Percentiles rank a stretch among this genome's conserved stretches.
Evolutionary conservation across 2,113 vertebrate species (phyloP).

Genomic region (Coryphaenoides rupestris): DNA sequence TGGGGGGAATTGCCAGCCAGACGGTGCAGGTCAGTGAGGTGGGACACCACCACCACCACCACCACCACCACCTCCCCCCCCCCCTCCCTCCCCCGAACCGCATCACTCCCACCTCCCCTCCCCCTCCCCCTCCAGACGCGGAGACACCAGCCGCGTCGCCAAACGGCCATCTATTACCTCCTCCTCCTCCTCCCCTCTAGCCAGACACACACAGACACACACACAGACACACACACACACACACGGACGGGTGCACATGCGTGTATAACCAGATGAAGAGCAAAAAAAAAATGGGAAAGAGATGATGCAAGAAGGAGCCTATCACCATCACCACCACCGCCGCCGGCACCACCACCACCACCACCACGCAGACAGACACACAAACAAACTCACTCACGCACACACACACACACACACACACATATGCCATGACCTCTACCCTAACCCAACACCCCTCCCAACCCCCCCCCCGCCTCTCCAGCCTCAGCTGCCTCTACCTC

Average conservation of each 20-base stretch:
- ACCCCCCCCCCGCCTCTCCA: conserved; percentile 33
- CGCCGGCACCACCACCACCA: too few species aligned
- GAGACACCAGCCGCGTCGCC: conserved; percentile 55
- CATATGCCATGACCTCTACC: neutral
- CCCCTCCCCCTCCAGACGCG: conserved; percentile 45
- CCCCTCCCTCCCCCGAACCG: conserved; percentile 22
- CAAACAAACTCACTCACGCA: neutral
- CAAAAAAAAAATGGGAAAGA: too few species aligned
- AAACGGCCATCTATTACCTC: conserved; percentile 46
- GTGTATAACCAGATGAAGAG: too few species aligned
- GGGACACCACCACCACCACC: conserved; percentile 32
- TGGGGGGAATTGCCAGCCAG: conserved; percentile 49
- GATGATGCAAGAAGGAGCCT: too few species aligned
- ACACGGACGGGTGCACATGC: neutral
- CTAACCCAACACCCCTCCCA: neutral
- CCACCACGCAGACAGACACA: neutral
- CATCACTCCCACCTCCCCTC: conserved; percentile 28
- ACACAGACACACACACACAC: neutral
- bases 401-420: neutral
- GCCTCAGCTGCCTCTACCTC: conserved; percentile 16
- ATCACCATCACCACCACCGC: too few species aligned
- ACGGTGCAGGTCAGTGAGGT: conserved; percentile 68
- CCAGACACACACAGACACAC: conserved; percentile 14
- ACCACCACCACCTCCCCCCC: neutral
- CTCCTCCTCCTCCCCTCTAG: conserved; percentile 14